Evolutionary conservation across 2,797 vertebrate genomes (phyloP), one percentile per base, ranked within the genome.

Genomic region (Varecia variegata): DNA sequence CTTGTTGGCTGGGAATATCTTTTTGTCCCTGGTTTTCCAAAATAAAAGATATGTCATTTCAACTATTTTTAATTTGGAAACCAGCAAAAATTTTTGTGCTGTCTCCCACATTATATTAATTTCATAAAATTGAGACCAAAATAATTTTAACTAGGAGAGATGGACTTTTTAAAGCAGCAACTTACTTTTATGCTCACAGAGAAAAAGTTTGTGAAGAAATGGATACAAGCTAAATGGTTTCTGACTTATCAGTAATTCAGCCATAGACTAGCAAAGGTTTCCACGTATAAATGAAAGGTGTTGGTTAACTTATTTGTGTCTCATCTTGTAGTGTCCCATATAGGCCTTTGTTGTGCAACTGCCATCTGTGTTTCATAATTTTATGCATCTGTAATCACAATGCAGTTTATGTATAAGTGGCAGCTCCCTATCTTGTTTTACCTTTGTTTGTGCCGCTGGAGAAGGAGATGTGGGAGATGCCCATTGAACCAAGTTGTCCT

Each of bases 21-120:
- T 98, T 97, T 97, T 88, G 88, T 97, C 95, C 58, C 14, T 0
- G 52, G 18, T 93, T 98, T 96, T 96, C 65, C 95, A 83, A 97
- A 97, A 96, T 96, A 97, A 98, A 65, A 93, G 67, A 62, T 94
- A 96, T 71, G 96, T 96, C 77, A 97, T 95, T 94, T 97, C 30
- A 76, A 71, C 74, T 95, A 97, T 96, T 95, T 74, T 96, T 94
- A 98, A 97, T 97, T 68, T 92, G 93, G 88, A 97, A 96, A 93
- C 32, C 25, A 70, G 96, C 88, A 90, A 95, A 94, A 97, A 35
- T 68, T 90, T 71, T 90, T 93, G 68, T 76, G n/a, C 88, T 25
- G 74, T 90, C 97, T 96, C 73, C 83, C 68, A 32, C 68, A 86
- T 96, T 94, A 86, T 95, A 92, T 92, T 97, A 83, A 93, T 86